These are phyloP conservation scores for Micrastur ruficollis DNA, from an alignment of 2,797 vertebrate genomes.

Conservation along the genomic window DNA sequence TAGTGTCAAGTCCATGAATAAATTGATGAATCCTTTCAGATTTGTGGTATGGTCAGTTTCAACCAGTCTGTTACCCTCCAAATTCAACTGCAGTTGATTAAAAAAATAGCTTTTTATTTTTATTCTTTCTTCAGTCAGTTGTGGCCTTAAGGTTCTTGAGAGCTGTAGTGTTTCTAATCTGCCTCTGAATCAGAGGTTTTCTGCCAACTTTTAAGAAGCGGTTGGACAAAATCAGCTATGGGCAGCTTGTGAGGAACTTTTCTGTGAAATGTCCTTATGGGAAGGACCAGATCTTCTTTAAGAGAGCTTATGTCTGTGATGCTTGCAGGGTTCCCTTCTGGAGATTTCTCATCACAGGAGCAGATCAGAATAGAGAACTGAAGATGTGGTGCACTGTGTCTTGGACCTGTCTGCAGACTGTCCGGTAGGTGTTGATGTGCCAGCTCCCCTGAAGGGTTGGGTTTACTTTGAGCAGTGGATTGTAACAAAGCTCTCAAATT, in stretches of 20 bases:
- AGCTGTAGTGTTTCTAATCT: neutral
- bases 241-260: neutral
- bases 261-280: neutral
- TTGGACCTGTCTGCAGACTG: constrained; percentile 96
- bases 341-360: constrained; percentile 96
- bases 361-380: constrained; percentile 94
- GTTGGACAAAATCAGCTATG: neutral
- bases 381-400: constrained; percentile 99
- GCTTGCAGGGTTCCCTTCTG: constrained; percentile 92
- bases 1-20: neutral
- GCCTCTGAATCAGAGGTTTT: neutral
- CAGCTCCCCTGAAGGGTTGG: neutral
- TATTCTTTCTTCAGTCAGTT: neutral
- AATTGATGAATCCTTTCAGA: neutral
- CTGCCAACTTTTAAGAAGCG: accelerated
- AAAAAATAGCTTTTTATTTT: neutral
- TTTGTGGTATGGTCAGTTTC: neutral
- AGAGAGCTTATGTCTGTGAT: neutral
- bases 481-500: neutral
- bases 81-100: neutral
- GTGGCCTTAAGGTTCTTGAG: neutral
- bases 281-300: neutral
- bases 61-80: neutral
- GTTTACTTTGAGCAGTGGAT: neutral
- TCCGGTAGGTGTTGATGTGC: constrained; percentile 76